Base-by-base conservation (phyloP, 2,113 vertebrate species). In the Calyptommatus sinebrachiatus region DNA sequence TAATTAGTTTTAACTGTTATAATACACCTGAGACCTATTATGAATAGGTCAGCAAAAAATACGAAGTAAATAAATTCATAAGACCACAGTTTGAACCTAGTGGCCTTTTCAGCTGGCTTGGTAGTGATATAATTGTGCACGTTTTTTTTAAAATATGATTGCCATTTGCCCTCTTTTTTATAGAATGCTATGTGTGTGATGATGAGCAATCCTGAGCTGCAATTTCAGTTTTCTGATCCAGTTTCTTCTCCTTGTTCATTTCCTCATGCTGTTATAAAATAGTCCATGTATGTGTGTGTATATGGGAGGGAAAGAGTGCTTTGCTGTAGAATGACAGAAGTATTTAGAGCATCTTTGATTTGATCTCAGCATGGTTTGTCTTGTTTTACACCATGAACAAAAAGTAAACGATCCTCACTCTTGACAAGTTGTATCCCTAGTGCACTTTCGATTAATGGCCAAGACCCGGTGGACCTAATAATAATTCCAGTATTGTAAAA, bases 401-500 rank as follows among this genome's bases (percentile, higher is more conserved):
- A 61, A 83, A 31, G 75, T 73, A 60, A 48, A 45, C 26, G 31
- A 69, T 61, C 7, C 41, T 62, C 22, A 1, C 31, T 31, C 31
- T 61, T 73, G 50, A 66, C 31, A 26, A 62, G 53, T 41, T 68
- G 48, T 35, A 69, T 68, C 35, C 65, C 41, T 63, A 35, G 6
- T 72, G 74, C 60, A 41, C 68, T 82, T 66, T 65, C 73, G 60
- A 65, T 73, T 69, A 83, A 68, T 8, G 35, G 28, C 76, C 71
- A 48, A 31, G 61, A 26, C 68, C 76, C 70, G 20, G 62, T 48
- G 71, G 71, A 68, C 70, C 81, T 73, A 69, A 69, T 83, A 61
- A 78, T 78, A 73, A 67, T 83, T 66, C 69, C 35, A 35, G 63
- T 22, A 77, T 74, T 78, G 71, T 61, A 74, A 72, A 78, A 67